These are phyloP conservation scores for Choreutis nemorana DNA, from an alignment of 2,888 invertebrate genomes.

Conservation along the genomic window DNA sequence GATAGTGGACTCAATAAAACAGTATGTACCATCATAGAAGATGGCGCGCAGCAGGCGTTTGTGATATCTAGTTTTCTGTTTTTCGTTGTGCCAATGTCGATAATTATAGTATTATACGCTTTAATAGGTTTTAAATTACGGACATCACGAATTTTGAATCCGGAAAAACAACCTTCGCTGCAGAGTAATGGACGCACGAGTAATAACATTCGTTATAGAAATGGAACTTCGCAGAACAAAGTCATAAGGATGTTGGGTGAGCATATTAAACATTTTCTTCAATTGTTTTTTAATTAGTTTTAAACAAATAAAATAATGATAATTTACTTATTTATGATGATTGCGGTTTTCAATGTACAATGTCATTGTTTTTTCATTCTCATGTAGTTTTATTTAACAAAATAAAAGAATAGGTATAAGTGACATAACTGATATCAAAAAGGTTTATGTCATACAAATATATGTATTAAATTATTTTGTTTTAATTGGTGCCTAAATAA, in stretches of 20 bases:
- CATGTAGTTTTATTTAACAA: too few relatives aligned
- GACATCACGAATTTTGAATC: conserved; percentile 69
- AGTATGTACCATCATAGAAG: conserved; percentile 67
- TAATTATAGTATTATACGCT: conserved; percentile 83
- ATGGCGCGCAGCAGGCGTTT: conserved; percentile 73
- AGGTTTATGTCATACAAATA: too few relatives aligned
- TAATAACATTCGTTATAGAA: conserved; percentile 52
- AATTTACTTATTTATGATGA: too few relatives aligned
- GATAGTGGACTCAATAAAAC: conserved; percentile 55
- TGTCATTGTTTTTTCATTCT: too few relatives aligned
- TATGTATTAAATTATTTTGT: too few relatives aligned
- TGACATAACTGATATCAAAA: too few relatives aligned
- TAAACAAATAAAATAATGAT: too few relatives aligned
- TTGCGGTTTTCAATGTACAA: too few relatives aligned
- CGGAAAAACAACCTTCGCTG: conserved; percentile 60
- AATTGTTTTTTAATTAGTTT: too few relatives aligned
- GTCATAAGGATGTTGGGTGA: conserved; percentile 85
- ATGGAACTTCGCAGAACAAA: conserved; percentile 65
- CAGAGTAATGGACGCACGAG: conserved; percentile 44
- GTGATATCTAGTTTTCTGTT: conserved; percentile 83
- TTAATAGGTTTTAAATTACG: conserved; percentile 77
- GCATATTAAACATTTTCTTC: conserved; percentile 34
- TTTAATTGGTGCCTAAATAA: too few relatives aligned
- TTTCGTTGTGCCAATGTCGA: conserved; percentile 87
- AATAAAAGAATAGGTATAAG: too few relatives aligned